Conservation (phyloP, 2,113 vertebrate species). For the Epinephelus moara region DNA sequence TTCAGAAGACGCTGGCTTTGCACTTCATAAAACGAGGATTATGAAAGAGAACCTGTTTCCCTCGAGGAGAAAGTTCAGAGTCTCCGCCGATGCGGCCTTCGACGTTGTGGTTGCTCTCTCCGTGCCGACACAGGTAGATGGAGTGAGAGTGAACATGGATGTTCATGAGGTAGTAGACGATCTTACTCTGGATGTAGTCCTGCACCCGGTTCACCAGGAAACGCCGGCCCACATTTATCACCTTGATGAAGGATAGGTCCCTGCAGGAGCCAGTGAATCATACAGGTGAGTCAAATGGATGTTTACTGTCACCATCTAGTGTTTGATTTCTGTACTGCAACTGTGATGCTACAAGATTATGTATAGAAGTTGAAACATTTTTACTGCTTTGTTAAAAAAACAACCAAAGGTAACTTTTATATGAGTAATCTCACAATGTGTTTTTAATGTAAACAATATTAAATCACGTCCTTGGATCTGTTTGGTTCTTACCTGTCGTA, state of each 20-base stretch:
- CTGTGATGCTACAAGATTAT: neutral
- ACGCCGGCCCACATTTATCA: conserved; percentile 96
- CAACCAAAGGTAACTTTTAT: neutral
- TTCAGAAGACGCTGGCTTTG: neutral
- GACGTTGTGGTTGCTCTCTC: conserved; percentile 93
- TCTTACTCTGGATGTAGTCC: conserved; percentile 99
- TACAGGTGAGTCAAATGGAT: neutral
- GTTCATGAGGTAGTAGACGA: conserved; percentile 99
- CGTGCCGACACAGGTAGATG: conserved; percentile 97
- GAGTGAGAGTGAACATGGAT: conserved; percentile 96
- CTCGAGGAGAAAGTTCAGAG: conserved; percentile 89
- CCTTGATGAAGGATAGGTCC: conserved; percentile 96
- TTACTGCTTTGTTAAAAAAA: neutral
- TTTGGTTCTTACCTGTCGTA: conserved; percentile 91
- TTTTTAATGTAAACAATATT: neutral
- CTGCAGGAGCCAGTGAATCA: conserved; percentile 71
- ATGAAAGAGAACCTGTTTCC: conserved; percentile 88
- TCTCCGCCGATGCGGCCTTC: conserved; percentile 94
- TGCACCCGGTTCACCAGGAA: conserved; percentile 96
- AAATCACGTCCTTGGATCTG: neutral
- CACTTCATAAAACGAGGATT: conserved; percentile 8
- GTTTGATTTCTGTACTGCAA: conserved; percentile 39
- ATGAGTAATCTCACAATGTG: neutral
- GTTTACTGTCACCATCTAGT: conserved; percentile 53
- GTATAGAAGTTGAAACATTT: neutral